A percentile compares a stretch with the other conserved stretches of the same genome.
Evolutionary conservation across 2,888 invertebrate species (phyloP).

Genomic region (Cactoblastis cactorum): DNA sequence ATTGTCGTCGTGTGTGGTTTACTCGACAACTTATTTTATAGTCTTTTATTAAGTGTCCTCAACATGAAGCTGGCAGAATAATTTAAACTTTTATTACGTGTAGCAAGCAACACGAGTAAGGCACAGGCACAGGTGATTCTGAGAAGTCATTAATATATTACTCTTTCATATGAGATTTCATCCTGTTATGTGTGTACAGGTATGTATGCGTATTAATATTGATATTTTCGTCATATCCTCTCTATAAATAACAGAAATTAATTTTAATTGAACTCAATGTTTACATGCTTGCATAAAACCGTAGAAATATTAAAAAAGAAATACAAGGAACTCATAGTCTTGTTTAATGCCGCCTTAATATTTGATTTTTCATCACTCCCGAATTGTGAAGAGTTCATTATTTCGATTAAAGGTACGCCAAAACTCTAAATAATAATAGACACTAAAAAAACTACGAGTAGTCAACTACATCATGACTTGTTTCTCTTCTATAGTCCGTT

Average conservation of each 20-base stretch:
- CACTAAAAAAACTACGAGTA: no score
- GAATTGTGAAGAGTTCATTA: no score
- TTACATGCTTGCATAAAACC: background rate
- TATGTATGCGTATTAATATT: background rate
- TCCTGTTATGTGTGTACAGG: no score
- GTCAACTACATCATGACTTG: no score
- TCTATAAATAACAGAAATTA: background rate
- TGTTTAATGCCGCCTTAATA: background rate
- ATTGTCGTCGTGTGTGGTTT: slow-evolving; percentile 11
- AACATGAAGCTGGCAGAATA: background rate
- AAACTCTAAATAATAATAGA: no score
- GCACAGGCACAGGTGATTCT: background rate
- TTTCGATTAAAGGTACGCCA: no score
- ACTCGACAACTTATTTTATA: slow-evolving; percentile 1
- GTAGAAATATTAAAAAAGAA: background rate
- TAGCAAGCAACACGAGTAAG: background rate
- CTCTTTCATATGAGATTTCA: slow-evolving; percentile 1
- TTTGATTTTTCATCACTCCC: no score
- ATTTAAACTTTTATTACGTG: background rate
- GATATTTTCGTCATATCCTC: background rate
- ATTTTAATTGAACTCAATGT: background rate
- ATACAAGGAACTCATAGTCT: no score
- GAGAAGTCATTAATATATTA: slow-evolving; percentile 2
- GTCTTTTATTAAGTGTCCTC: background rate
- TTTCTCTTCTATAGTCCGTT: no score